Percentiles rank a stretch among this genome's conserved stretches.
These are phyloP conservation scores for Panonychus citri DNA, from an alignment of 1,140 invertebrate genomes.

Conservation along the genomic window DNA sequence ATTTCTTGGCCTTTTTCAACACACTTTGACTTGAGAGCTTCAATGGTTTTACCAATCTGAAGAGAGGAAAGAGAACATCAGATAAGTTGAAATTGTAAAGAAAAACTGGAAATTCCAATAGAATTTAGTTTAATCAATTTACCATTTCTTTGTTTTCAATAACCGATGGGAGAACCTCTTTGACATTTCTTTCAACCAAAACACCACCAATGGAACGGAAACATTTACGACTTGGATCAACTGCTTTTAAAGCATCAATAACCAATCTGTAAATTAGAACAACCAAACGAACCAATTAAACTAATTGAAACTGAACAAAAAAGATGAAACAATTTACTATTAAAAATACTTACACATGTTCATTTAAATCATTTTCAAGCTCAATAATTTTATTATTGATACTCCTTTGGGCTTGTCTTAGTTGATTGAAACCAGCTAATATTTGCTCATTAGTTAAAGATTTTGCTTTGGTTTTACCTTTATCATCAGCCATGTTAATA, in stretches of 20 bases:
- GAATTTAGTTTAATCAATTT: background rate
- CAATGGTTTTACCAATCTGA: constrained; percentile 47
- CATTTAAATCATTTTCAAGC: constrained; percentile 72
- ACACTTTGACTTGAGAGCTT: constrained; percentile 51
- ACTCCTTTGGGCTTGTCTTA: constrained; percentile 61
- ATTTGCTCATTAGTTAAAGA: constrained; percentile 35
- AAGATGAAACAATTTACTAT: background rate
- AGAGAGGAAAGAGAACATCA: constrained; percentile 16
- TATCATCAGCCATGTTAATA: no score
- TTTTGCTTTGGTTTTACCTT: no score
- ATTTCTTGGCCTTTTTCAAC: constrained; percentile 67
- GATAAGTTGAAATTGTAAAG: background rate
- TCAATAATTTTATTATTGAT: constrained; percentile 65
- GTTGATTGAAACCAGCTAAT: constrained; percentile 53
- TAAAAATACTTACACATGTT: constrained; percentile 55
- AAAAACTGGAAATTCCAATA: background rate
- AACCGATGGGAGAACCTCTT: constrained; percentile 64
- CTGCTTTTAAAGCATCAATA: constrained; percentile 67
- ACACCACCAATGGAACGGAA: constrained; percentile 81
- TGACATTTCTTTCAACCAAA: constrained; percentile 70
- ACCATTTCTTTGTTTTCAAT: constrained; percentile 56
- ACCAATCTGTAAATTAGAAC: constrained; percentile 44
- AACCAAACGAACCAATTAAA: background rate
- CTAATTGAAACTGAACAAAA: background rate
- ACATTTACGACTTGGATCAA: constrained; percentile 63